These are phyloP conservation scores for Schizothorax lantsangensis DNA, from an alignment of 2,797 vertebrate genomes.

Conservation along the genomic window DNA sequence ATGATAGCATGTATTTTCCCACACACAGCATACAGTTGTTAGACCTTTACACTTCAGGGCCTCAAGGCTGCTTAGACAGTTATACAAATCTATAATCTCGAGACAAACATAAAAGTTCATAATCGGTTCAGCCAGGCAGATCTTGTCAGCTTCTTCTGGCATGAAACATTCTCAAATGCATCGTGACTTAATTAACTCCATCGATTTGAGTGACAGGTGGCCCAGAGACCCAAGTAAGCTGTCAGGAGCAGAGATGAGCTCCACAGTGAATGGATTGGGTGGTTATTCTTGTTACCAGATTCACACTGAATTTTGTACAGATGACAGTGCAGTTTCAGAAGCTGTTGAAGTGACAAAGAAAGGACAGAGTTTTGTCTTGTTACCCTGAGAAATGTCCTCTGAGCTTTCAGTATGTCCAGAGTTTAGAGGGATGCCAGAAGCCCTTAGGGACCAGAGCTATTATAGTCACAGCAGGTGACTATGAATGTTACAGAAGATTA, in stretches of 20 bases:
- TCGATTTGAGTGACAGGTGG: conserved; percentile 54
- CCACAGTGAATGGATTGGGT: conserved; percentile 19
- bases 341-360: conserved; percentile 14
- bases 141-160: conserved; percentile 24
- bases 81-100: not conserved
- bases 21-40: not conserved
- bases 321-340: conserved; percentile 33
- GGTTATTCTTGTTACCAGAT: conserved; percentile 39
- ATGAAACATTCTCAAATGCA: conserved; percentile 36
- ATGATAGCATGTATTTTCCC: not conserved
- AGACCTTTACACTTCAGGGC: not conserved
- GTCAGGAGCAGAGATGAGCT: conserved; percentile 38
- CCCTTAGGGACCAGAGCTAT: not conserved
- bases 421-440: not conserved
- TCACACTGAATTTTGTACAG: conserved; percentile 32
- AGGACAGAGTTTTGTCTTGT: conserved; percentile 1
- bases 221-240: conserved; percentile 48
- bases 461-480: conserved; percentile 1
- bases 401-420: not conserved
- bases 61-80: not conserved
- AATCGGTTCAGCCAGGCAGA: conserved; percentile 6
- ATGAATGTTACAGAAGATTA: not conserved
- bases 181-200: conserved; percentile 33
- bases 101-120: conserved; percentile 28
- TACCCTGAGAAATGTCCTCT: conserved; percentile 13